Percentiles rank a stretch among this genome's conserved stretches.
phyloP scores from a whole-genome alignment of 2,797 vertebrate species.

The Sebastes elongatus region DNA sequence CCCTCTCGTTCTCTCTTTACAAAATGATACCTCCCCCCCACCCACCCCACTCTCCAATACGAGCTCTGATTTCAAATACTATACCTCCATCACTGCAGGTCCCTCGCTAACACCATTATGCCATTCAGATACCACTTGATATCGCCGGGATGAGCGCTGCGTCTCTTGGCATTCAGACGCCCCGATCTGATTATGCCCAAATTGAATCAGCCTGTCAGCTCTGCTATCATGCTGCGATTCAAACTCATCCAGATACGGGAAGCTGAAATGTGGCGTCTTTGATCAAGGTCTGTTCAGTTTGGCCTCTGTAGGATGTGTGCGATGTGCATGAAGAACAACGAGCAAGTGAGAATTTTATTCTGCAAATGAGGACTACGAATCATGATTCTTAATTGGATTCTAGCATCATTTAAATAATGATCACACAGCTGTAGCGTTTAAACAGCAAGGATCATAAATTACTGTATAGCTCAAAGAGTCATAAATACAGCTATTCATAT shows the following conservation, averaged over 20 bases:
- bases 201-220: conserved; percentile 56
- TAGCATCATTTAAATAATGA: background rate
- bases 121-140: conserved; percentile 58
- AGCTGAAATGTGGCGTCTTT: conserved; percentile 16
- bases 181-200: conserved; percentile 60
- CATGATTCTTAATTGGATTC: background rate
- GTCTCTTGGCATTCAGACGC: conserved; percentile 39
- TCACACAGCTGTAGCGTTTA: background rate
- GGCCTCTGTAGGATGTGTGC: conserved; percentile 2
- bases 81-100: conserved; percentile 23
- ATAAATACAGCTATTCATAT: background rate
- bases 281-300: conserved; percentile 10
- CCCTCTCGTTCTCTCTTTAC: background rate
- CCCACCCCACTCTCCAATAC: background rate
- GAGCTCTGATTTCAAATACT: conserved; percentile 41
- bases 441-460: background rate
- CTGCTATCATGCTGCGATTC: conserved; percentile 19
- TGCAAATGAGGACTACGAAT: background rate
- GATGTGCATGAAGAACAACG: background rate
- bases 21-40: background rate
- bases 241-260: conserved; percentile 28
- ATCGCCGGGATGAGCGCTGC: conserved; percentile 12
- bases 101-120: conserved; percentile 44
- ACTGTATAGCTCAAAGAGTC: background rate
- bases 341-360: background rate